Base-by-base conservation (phyloP, 2,888 invertebrate genomes). In the Eilema depressum region DNA sequence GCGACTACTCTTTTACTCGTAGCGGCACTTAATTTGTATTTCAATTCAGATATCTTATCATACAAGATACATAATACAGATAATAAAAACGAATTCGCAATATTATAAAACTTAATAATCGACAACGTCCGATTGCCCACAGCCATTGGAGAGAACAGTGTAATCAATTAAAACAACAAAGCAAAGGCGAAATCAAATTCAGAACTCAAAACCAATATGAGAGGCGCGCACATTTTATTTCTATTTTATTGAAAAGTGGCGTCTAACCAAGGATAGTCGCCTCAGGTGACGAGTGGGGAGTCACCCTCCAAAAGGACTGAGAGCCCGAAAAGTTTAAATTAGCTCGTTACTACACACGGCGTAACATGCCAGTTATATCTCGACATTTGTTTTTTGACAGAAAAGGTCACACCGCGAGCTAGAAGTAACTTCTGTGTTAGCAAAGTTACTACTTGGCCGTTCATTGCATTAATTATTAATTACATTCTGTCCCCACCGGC, bases 281-380 rank as follows among this genome's bases (percentile, higher is more conserved):
- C 93, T 93, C 91, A 95, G 93, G 95, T 94, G 92, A 88, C 90
- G 87, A 78, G 83, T 84, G 89, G 91, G 90, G 88, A 83, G 85
- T 83, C 89, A 87, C 91, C 92, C 90, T 89, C 85, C 82, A 74
- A 87, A 87, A 89, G 92, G 91, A 91, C 89, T 84, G 87, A 87
- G 89, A 80, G 86, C 87, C 91, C 93, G 92, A 94, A 95, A 95
- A 95, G 93, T 95, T 95, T 95, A 95, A 95, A 95, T 95, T 94
- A 95, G 95, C 95, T 95, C 91, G 95, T 95, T 95, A 95, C 94
- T 86, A 93, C 93, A 92, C 88, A 92, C 91, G 90, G 86, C 81
- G 89, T 84, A 87, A 91, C 91, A 88, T 86, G 89, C 86, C 92
- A 89, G 92, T 91, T 92, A 88, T 89, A 89, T 91, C 84, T 83